Evolutionary conservation across 1,140 invertebrate species (phyloP), one percentile per base, ranked within the genome.

Genomic region (Ctenoplectra terminalis): DNA sequence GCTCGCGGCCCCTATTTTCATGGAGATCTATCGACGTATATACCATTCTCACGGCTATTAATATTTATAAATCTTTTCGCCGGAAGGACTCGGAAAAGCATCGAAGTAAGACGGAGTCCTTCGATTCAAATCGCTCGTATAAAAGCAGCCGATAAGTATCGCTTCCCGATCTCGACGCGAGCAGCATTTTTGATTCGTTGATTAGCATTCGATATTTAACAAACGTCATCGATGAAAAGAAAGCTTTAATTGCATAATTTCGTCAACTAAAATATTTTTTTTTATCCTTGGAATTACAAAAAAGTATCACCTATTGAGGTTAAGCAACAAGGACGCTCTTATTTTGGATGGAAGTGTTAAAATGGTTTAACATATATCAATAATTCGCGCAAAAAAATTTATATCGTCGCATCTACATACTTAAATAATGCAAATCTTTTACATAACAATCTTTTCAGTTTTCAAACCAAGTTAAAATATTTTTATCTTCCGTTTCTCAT

Each of bases 41-140:
- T 48, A 77, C 52, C 58, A 70, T 67, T 77, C 70, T 70, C 75
- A 70, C 29, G 40, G 37, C 23, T 52, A 60, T 77, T 77, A 77
- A 77, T 77, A 77, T 77, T 77, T 77, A 77, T 77, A 77, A 70
- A 77, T 70, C 75, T n/a, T n/a, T n/a, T 26, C 31, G 9, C 6
- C 29, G 13, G 40, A 46, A 46, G 11, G 52, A 40, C 23, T 23
- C 58, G 40, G 64, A 20, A 37, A 34, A 37, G 64, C 75, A 46
- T 69, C 50, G 75, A 69, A 58, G 69, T 70, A 48, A 56, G 64
- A 58, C 48, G 75, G 15, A 15, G 17, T 29, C 9, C 66, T 58
- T 58, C 56, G 58, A 48, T 50, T 70, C 37, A 37, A 70, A 67
- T 58, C 17, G 37, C 13, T 37, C 6, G 40, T 13, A 58, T 58